These are phyloP conservation scores for Liposcelis brunnea DNA, from an alignment of 2,888 invertebrate genomes.

Conservation along the genomic window DNA sequence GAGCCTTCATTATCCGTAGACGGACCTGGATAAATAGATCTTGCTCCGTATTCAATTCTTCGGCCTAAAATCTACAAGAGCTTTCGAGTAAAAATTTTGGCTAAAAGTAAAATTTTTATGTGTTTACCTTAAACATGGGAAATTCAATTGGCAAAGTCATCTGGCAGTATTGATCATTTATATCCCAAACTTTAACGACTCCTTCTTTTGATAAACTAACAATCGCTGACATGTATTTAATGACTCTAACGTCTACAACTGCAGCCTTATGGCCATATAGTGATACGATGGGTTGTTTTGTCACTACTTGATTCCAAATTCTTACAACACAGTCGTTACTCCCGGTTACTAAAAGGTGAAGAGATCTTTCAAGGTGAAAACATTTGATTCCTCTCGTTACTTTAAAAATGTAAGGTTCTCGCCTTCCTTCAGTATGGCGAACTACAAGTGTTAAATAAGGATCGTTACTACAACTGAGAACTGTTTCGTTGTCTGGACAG, in stretches of 20 bases:
- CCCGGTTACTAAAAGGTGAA: conserved; percentile 37
- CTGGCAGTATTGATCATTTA: conserved; percentile 36
- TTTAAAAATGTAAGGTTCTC: conserved; percentile 35
- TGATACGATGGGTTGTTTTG: conserved; percentile 24
- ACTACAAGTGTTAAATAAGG: conserved; percentile 31
- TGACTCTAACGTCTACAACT: conserved; percentile 35
- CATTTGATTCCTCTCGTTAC: conserved; percentile 38
- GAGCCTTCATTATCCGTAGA: not conserved
- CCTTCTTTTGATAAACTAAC: conserved; percentile 37
- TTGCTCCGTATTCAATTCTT: conserved; percentile 37
- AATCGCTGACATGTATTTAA: conserved; percentile 31
- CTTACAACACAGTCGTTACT: conserved; percentile 35
- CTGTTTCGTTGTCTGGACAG: conserved; percentile 28
- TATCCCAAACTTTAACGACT: conserved; percentile 41
- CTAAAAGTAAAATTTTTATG: conserved; percentile 15
- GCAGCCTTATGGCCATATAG: conserved; percentile 25
- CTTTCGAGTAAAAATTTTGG: conserved; percentile 15
- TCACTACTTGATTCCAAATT: conserved; percentile 36
- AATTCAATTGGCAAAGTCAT: conserved; percentile 38
- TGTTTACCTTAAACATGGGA: conserved; percentile 34
- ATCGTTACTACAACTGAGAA: conserved; percentile 39
- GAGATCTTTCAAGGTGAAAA: conserved; percentile 31
- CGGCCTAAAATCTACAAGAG: conserved; percentile 20
- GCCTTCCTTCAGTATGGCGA: conserved; percentile 30
- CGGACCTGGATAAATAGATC: conserved; percentile 37